Conservation (phyloP, 2,113 vertebrate species). For the Garra rufa region DNA sequence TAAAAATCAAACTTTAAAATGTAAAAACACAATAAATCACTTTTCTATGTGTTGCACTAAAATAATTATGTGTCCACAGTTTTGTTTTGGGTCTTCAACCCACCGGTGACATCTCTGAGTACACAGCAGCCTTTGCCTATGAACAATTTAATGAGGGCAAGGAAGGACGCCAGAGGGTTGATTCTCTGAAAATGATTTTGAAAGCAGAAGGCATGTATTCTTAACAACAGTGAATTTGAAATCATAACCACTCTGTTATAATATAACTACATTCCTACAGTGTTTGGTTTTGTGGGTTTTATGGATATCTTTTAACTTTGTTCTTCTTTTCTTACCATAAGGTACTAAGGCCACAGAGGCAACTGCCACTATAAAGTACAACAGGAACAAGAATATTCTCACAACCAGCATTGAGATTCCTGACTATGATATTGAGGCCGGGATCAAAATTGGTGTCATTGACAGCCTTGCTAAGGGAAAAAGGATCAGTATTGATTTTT, state of each 20-base stretch:
- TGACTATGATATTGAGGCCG: constrained; percentile 79
- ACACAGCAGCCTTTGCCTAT: constrained; percentile 78
- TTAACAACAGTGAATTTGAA: background rate
- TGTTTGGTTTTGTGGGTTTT: background rate
- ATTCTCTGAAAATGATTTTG: constrained; percentile 78
- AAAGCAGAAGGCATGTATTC: constrained; percentile 82
- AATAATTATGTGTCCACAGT: constrained; percentile 64
- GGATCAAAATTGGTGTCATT: constrained; percentile 78
- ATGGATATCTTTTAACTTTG: background rate
- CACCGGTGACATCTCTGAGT: constrained; percentile 84
- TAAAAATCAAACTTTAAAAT: constrained; percentile 58
- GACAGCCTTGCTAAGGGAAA: constrained; percentile 69
- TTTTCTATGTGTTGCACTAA: no score
- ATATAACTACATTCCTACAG: background rate
- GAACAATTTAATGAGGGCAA: constrained; percentile 74
- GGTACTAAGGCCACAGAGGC: constrained; percentile 76
- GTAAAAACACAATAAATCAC: background rate
- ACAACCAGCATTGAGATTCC: constrained; percentile 83
- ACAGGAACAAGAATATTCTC: constrained; percentile 78
- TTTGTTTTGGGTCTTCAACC: constrained; percentile 86
- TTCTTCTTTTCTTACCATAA: constrained; percentile 57
- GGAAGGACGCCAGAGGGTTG: constrained; percentile 73
- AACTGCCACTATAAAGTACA: constrained; percentile 78
- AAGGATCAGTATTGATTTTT: constrained; percentile 81
- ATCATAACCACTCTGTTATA: background rate